These are phyloP conservation scores for Mungos mungo DNA, from an alignment of 2,113 vertebrate genomes.

Conservation along the genomic window DNA sequence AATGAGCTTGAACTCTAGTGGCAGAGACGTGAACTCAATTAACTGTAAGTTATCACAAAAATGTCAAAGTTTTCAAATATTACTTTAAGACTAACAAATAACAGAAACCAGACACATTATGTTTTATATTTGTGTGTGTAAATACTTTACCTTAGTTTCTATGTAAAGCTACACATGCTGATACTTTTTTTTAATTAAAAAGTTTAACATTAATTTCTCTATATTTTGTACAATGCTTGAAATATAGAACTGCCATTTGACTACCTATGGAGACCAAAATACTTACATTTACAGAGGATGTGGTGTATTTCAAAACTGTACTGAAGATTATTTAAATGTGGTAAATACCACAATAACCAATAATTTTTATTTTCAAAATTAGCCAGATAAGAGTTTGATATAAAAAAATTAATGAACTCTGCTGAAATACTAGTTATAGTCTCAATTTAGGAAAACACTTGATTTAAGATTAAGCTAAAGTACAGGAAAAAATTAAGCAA, in stretches of 20 bases:
- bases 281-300: conserved; percentile 8
- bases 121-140: conserved; percentile 9
- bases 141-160: conserved; percentile 39
- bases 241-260: conserved; percentile 9
- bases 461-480: conserved; percentile 13
- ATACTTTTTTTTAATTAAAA: conserved; percentile 10
- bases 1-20: neutral
- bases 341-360: conserved; percentile 1
- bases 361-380: conserved; percentile 63
- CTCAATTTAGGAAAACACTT: conserved; percentile 38
- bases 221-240: neutral
- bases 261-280: neutral
- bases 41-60: neutral
- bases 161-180: conserved; percentile 1
- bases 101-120: neutral
- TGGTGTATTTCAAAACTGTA: conserved; percentile 32
- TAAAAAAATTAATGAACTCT: conserved; percentile 20
- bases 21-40: neutral
- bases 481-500: neutral
- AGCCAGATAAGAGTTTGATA: neutral
- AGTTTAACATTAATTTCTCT: conserved; percentile 41
- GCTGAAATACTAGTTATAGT: neutral
- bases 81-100: neutral
- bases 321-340: conserved; percentile 42
- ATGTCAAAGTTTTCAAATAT: conserved; percentile 35